Evolutionary conservation across 2,888 invertebrate species (phyloP).

Genomic region (Pachymerium ferrugineum): DNA sequence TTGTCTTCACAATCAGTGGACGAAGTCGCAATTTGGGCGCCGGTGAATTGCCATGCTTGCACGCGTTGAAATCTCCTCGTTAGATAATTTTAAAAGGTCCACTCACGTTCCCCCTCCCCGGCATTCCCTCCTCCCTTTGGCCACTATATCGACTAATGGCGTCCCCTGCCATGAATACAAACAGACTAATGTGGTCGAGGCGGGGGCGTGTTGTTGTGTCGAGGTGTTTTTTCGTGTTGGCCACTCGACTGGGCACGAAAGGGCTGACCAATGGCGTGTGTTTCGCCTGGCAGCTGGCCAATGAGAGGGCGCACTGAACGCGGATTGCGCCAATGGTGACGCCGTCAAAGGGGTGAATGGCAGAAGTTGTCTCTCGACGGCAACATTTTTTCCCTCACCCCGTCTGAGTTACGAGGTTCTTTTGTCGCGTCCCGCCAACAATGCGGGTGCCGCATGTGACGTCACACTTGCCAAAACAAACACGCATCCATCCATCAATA

Average conservation of each 20-base stretch:
- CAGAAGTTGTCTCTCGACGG: conserved; percentile 1
- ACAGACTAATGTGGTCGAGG: too few relatives aligned
- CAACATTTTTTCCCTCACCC: conserved; percentile 17
- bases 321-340: conserved; percentile 18
- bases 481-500: conserved; percentile 15
- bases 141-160: conserved; percentile 18
- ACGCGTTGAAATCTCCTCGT: conserved; percentile 25
- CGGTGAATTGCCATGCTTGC: conserved; percentile 14
- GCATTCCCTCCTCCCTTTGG: background rate
- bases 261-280: conserved; percentile 26
- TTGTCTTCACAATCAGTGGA: conserved; percentile 21
- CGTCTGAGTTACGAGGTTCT: conserved; percentile 6
- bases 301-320: background rate
- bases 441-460: conserved; percentile 18
- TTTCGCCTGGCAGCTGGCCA: conserved; percentile 20
- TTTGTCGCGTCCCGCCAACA: conserved; percentile 21
- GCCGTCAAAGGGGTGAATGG: conserved; percentile 15
- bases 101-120: conserved; percentile 11
- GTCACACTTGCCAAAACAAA: conserved; percentile 18
- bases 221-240: conserved; percentile 18
- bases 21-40: conserved; percentile 19
- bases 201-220: conserved; percentile 18
- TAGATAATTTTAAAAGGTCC: conserved; percentile 28
- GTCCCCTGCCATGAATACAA: conserved; percentile 9
- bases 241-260: conserved; percentile 21